Percentiles rank a stretch among this genome's conserved stretches.
These are phyloP conservation scores for Microcaecilia unicolor DNA, from an alignment of 2,797 vertebrate species.

Conservation along the genomic window DNA sequence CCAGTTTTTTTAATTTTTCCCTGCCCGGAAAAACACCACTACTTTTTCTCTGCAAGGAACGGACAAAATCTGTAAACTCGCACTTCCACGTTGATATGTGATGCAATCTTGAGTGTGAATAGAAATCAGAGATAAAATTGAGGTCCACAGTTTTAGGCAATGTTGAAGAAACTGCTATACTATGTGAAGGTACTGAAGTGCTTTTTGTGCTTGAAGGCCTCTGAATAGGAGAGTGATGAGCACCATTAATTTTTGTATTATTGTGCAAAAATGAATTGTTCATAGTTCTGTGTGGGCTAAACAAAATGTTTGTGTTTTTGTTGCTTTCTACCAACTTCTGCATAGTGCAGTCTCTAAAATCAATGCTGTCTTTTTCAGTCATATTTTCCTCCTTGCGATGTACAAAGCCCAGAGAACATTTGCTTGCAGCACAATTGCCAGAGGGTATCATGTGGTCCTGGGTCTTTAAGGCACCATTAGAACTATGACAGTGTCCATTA, in stretches of 20 bases:
- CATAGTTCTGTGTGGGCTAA: conserved; percentile 50
- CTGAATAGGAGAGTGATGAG: conserved; percentile 62
- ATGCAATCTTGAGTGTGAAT: conserved; percentile 88
- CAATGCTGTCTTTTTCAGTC: conserved; percentile 37
- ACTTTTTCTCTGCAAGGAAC: conserved; percentile 73
- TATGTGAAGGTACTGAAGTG: conserved; percentile 47
- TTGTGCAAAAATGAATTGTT: conserved; percentile 57
- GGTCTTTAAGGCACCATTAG: conserved; percentile 93
- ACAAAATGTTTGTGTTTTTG: conserved; percentile 32
- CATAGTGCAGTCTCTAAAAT: conserved; percentile 45
- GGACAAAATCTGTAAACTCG: conserved; percentile 90
- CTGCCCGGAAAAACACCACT: conserved; percentile 73
- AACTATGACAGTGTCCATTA: conserved; percentile 71
- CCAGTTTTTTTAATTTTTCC: conserved; percentile 80
- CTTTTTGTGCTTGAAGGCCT: conserved; percentile 71
- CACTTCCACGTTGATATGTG: conserved; percentile 93
- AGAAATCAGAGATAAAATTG: conserved; percentile 84
- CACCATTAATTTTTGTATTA: conserved; percentile 56
- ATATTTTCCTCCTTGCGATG: conserved; percentile 36
- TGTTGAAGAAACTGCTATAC: conserved; percentile 43
- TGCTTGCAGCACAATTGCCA: conserved; percentile 37
- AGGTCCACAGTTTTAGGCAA: conserved; percentile 51
- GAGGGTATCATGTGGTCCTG: conserved; percentile 55
- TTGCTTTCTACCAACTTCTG: conserved; percentile 44
- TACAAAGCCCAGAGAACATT: conserved; percentile 38